Conservation (phyloP, 2,113 vertebrate species). For the Ceyx cyanopectus region DNA sequence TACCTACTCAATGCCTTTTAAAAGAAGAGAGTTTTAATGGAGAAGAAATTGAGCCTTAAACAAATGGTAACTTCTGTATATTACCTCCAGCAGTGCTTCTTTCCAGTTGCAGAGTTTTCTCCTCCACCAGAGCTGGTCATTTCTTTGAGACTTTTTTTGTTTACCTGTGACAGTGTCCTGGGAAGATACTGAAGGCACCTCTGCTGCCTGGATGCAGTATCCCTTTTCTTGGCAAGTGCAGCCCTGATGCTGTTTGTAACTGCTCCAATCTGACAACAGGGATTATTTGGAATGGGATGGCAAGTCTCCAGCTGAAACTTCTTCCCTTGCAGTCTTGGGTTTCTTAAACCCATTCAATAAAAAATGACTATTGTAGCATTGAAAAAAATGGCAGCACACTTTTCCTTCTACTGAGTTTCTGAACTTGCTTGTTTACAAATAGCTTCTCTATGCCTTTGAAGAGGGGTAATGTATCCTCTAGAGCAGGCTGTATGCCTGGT, state of each 20-base stretch:
- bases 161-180: conserved; percentile 81
- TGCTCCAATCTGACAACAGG: background rate
- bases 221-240: conserved; percentile 71
- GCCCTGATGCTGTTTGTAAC: conserved; percentile 51
- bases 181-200: conserved; percentile 70
- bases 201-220: conserved; percentile 66
- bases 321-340: background rate
- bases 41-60: conserved; percentile 89
- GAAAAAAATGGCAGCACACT: conserved; percentile 61
- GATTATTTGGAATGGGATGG: conserved; percentile 41
- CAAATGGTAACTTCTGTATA: conserved; percentile 85
- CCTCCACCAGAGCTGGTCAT: conserved; percentile 70
- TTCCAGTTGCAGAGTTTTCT: conserved; percentile 79
- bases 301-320: conserved; percentile 52
- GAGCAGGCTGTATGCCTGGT: conserved; percentile 67
- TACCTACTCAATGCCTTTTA: conserved; percentile 89
- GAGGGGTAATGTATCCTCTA: conserved; percentile 77
- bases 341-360: background rate
- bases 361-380: conserved; percentile 66
- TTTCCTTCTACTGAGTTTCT: conserved; percentile 74
- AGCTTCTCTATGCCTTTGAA: conserved; percentile 78
- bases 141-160: conserved; percentile 76
- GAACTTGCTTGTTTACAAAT: conserved; percentile 75
- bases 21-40: conserved; percentile 84
- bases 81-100: conserved; percentile 85